Percentiles rank a stretch among this genome's conserved stretches.
Conservation (phyloP, 2,888 invertebrate genomes). For the Heliconius erato region DNA sequence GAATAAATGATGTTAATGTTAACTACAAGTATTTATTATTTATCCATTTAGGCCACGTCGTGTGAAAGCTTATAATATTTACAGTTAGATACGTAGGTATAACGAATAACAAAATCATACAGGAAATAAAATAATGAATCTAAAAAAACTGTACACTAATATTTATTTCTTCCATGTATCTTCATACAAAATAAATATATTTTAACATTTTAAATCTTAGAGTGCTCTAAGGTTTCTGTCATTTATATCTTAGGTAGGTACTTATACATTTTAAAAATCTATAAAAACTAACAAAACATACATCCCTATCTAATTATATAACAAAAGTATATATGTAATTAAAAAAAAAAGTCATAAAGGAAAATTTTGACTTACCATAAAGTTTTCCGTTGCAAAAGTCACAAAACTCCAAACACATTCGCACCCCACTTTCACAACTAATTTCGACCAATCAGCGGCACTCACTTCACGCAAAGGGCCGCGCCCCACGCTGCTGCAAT, state of each 20-base stretch:
- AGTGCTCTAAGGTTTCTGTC: too few relatives aligned
- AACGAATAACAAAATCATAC: neutral
- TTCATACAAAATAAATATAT: too few relatives aligned
- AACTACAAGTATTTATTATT: neutral
- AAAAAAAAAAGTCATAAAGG: neutral
- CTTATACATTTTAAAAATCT: too few relatives aligned
- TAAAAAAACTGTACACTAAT: too few relatives aligned
- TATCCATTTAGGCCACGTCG: neutral
- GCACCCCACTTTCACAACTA: conserved; percentile 74
- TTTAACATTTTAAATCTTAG: too few relatives aligned
- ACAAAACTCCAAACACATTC: conserved; percentile 70
- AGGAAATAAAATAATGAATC: too few relatives aligned
- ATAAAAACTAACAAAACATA: too few relatives aligned
- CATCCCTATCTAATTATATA: neutral
- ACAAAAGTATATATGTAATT: neutral
- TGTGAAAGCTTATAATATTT: neutral
- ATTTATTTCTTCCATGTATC: too few relatives aligned
- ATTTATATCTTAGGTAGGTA: too few relatives aligned
- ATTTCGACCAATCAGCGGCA: conserved; percentile 71
- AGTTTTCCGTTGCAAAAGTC: conserved; percentile 65
- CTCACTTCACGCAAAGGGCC: conserved; percentile 70
- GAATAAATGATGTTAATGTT: too few relatives aligned
- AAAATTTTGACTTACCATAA: conserved; percentile 15
- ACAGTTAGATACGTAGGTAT: neutral
- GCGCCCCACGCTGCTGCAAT: conserved; percentile 79